Conservation (phyloP, 2,113 vertebrate species). For the Columba livia region DNA sequence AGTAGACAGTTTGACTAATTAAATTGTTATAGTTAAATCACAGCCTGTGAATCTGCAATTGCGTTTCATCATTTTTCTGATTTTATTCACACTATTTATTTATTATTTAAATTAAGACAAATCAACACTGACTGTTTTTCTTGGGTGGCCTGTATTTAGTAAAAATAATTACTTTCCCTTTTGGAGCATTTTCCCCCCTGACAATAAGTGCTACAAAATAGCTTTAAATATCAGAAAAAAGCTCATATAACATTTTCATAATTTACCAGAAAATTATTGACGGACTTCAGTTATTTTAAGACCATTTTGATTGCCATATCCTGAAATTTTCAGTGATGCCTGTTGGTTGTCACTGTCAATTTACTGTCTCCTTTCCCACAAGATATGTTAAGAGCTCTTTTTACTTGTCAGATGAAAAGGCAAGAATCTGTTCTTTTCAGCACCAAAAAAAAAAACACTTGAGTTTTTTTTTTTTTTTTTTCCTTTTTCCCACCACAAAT, state of each 20-base stretch:
- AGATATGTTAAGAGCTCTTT: neutral
- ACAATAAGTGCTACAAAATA: neutral
- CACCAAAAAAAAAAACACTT: neutral
- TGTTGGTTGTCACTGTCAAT: neutral
- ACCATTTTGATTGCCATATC: neutral
- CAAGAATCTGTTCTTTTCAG: neutral
- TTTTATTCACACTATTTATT: neutral
- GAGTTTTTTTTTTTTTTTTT: rapidly evolving
- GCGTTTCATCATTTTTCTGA: neutral
- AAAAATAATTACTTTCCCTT: neutral
- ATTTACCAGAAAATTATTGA: neutral
- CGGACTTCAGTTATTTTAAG: neutral
- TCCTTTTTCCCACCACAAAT: neutral
- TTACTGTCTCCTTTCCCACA: neutral
- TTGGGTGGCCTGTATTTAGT: neutral
- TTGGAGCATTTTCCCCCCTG: rapidly evolving
- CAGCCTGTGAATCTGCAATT: neutral
- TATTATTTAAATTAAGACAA: neutral
- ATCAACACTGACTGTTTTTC: neutral
- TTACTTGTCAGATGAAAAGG: neutral
- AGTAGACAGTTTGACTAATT: neutral
- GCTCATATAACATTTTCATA: neutral
- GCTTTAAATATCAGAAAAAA: neutral
- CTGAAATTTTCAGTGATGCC: neutral
- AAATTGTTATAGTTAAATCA: neutral